Conservation (phyloP, 1,140 invertebrate species). For the Stratiolaelaps scimitus region DNA sequence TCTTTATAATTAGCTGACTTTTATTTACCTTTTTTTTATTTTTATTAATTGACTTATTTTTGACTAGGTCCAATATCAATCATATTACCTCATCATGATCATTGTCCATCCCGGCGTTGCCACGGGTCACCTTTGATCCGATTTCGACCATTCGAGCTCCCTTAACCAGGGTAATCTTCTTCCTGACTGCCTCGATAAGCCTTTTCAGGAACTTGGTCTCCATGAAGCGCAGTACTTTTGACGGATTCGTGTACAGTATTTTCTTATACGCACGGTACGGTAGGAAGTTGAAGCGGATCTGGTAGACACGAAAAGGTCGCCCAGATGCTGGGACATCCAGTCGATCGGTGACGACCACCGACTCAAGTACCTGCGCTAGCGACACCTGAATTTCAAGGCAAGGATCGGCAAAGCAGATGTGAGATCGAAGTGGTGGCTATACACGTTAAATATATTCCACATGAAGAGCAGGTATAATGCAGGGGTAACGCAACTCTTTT, state of each 20-base stretch:
- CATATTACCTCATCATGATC: constrained; percentile 28
- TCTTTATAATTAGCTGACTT: too few relatives aligned
- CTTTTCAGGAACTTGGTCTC: constrained; percentile 42
- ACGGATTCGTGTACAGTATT: constrained; percentile 55
- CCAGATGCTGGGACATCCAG: constrained; percentile 41
- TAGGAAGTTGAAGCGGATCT: constrained; percentile 54
- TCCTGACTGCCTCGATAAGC: constrained; percentile 38
- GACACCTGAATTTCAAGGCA: constrained; percentile 45
- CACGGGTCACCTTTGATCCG: constrained; percentile 6
- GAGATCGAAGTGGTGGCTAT: too few relatives aligned
- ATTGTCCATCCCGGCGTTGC: constrained; percentile 8
- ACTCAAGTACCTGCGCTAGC: constrained; percentile 61
- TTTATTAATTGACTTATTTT: too few relatives aligned
- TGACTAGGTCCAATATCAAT: constrained; percentile 12
- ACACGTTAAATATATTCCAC: too few relatives aligned
- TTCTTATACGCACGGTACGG: constrained; percentile 56
- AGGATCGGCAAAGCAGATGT: constrained; percentile 48
- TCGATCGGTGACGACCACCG: constrained; percentile 53
- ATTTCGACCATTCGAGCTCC: constrained; percentile 16
- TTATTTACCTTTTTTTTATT: too few relatives aligned
- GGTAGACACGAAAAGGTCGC: constrained; percentile 37
- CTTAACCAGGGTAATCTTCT: constrained; percentile 35
- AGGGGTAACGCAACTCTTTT: too few relatives aligned
- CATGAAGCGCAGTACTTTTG: constrained; percentile 47
- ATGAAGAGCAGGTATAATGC: too few relatives aligned